Percentiles rank a stretch among this genome's conserved stretches.
Evolutionary conservation across 2,797 vertebrate genomes (phyloP).

Genomic region (Aulostomus chinensis): DNA sequence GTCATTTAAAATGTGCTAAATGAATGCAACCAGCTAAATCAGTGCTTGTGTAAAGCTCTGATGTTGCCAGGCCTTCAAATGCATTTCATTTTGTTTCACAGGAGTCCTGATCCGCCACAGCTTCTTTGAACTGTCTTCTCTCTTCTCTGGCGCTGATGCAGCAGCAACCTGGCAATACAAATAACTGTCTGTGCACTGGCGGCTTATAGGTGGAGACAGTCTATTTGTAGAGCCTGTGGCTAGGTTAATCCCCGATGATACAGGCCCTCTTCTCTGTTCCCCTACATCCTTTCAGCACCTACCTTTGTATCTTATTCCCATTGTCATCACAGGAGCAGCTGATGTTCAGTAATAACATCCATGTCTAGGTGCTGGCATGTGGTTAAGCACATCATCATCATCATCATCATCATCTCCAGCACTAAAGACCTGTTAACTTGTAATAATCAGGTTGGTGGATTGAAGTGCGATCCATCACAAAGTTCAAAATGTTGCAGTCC

Average conservation of each 20-base stretch:
- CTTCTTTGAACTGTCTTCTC: constrained; percentile 62
- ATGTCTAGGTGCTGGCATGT: neutral
- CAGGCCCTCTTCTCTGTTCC: constrained; percentile 59
- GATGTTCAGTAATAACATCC: constrained; percentile 32
- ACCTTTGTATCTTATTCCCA: constrained; percentile 56
- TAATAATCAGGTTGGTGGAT: constrained; percentile 7
- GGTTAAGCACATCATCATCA: no score
- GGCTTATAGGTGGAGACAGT: constrained; percentile 77
- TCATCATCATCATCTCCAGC: neutral
- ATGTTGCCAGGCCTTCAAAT: constrained; percentile 35
- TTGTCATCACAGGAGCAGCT: constrained; percentile 51
- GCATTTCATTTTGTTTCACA: constrained; percentile 57
- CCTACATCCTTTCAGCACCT: constrained; percentile 60
- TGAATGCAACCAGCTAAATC: constrained; percentile 27
- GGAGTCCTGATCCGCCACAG: constrained; percentile 40
- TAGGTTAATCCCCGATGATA: constrained; percentile 81
- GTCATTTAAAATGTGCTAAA: neutral
- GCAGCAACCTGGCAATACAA: constrained; percentile 73
- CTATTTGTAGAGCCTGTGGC: constrained; percentile 80
- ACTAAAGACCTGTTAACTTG: neutral
- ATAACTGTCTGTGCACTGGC: constrained; percentile 68
- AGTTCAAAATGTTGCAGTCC: constrained; percentile 21
- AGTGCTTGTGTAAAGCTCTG: constrained; percentile 20
- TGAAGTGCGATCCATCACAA: neutral
- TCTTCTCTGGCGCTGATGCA: constrained; percentile 56